These are phyloP conservation scores for Acomys russatus DNA, from an alignment of 2,797 vertebrate species.

Conservation along the genomic window DNA sequence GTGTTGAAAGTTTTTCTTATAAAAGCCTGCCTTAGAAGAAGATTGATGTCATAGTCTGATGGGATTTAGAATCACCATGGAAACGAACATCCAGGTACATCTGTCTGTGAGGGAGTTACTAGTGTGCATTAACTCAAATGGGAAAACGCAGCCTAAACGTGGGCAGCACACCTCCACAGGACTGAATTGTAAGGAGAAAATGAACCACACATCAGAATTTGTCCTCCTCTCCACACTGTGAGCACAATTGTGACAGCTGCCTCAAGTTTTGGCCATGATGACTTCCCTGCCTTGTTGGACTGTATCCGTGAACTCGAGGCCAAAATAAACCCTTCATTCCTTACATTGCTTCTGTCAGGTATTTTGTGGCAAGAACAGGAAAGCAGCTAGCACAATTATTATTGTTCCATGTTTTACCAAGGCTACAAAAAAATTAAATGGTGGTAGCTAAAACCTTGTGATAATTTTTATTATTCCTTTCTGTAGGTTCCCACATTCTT, in stretches of 20 bases:
- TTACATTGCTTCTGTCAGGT: not conserved
- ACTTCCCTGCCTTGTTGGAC: not conserved
- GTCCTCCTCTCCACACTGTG: not conserved
- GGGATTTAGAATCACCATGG: not conserved
- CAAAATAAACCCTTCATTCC: not conserved
- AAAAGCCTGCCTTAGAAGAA: too few relatives aligned
- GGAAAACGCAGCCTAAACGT: not conserved
- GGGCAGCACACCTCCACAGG: too few relatives aligned
- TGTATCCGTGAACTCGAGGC: not conserved
- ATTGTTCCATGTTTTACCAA: not conserved
- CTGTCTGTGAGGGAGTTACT: not conserved
- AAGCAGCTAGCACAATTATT: not conserved
- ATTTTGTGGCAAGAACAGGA: not conserved
- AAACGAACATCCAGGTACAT: not conserved
- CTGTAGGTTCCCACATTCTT: not conserved
- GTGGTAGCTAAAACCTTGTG: not conserved
- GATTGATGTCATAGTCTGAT: not conserved
- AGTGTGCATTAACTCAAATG: not conserved
- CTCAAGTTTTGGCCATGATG: not conserved
- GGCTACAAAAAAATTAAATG: not conserved
- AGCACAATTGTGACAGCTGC: not conserved
- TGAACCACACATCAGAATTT: not conserved
- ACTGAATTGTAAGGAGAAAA: not conserved
- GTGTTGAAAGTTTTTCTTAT: too few relatives aligned
- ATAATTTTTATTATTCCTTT: not conserved